These are phyloP conservation scores for Dipodomys ordii DNA, from an alignment of 2,113 vertebrate species.

Conservation along the genomic window DNA sequence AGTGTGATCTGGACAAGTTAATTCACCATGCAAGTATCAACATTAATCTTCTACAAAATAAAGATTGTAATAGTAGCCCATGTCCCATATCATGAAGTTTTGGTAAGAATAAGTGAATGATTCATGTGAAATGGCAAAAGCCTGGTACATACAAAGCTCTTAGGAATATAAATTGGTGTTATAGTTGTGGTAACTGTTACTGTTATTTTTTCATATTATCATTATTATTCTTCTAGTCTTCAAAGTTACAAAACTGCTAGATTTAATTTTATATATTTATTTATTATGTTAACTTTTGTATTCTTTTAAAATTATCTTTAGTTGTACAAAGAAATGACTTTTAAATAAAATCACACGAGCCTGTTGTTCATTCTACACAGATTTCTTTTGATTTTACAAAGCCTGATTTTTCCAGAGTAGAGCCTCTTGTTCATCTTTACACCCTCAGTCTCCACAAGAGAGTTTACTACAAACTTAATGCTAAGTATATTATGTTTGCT, in stretches of 20 bases:
- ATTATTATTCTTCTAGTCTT: neutral
- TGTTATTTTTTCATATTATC: neutral
- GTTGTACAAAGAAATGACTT: neutral
- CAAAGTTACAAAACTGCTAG: neutral
- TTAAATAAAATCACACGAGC: constrained; percentile 29
- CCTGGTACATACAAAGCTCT: neutral
- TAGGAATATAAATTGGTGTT: neutral
- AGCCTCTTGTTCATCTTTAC: constrained; percentile 29
- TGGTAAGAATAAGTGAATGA: constrained; percentile 31
- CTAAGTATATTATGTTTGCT: neutral
- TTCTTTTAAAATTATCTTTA: too few relatives aligned
- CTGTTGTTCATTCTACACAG: neutral
- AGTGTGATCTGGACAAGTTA: neutral
- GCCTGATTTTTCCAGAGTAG: neutral
- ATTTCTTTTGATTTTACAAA: constrained; percentile 16
- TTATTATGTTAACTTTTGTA: too few relatives aligned
- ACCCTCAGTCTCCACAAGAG: neutral
- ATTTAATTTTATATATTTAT: too few relatives aligned
- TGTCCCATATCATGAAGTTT: neutral
- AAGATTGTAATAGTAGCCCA: neutral
- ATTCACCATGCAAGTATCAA: neutral
- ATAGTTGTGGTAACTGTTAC: neutral
- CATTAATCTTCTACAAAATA: constrained; percentile 22
- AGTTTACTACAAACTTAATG: constrained; percentile 4
- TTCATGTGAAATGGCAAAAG: neutral